Percentiles rank a stretch among this genome's conserved stretches.
Conservation (phyloP, 92 coral and sea anemone species). For the Epizoanthus stellaris region DNA sequence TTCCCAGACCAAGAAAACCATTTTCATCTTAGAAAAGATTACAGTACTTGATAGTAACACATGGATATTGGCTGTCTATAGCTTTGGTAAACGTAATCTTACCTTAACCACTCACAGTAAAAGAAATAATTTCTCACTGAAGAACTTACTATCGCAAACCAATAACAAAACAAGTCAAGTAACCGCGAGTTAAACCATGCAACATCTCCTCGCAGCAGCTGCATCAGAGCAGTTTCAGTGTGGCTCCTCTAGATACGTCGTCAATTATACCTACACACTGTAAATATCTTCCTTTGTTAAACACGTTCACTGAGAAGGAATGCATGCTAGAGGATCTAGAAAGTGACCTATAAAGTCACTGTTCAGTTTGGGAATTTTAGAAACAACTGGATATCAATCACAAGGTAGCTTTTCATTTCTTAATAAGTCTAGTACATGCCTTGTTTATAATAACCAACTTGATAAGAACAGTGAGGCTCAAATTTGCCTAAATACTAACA, state of each 20-base stretch:
- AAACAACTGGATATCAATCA: not conserved
- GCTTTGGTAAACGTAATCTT: conserved; percentile 1
- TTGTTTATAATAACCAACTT: too few relatives aligned
- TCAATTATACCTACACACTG: too few relatives aligned
- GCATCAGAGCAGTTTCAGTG: not conserved
- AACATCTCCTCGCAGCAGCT: not conserved
- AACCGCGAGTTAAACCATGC: not conserved
- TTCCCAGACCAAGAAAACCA: conserved; percentile 4
- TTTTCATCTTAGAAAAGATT: conserved; percentile 7
- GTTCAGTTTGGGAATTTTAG: not conserved
- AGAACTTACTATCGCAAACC: not conserved
- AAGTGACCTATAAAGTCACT: not conserved
- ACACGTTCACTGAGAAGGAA: too few relatives aligned
- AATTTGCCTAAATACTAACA: too few relatives aligned
- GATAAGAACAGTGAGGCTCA: too few relatives aligned
- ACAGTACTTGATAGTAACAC: not conserved
- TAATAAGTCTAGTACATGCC: not conserved
- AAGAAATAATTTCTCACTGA: not conserved
- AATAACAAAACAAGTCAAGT: not conserved
- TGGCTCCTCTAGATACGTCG: conserved; percentile 1
- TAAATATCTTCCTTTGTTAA: too few relatives aligned
- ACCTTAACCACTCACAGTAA: not conserved
- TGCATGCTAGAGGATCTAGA: not conserved
- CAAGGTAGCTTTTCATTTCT: conserved; percentile 4
- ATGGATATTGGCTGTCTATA: not conserved